Evolutionary conservation across 2,888 invertebrate genomes (phyloP).

Genomic region (Leptopterna dolabrata): DNA sequence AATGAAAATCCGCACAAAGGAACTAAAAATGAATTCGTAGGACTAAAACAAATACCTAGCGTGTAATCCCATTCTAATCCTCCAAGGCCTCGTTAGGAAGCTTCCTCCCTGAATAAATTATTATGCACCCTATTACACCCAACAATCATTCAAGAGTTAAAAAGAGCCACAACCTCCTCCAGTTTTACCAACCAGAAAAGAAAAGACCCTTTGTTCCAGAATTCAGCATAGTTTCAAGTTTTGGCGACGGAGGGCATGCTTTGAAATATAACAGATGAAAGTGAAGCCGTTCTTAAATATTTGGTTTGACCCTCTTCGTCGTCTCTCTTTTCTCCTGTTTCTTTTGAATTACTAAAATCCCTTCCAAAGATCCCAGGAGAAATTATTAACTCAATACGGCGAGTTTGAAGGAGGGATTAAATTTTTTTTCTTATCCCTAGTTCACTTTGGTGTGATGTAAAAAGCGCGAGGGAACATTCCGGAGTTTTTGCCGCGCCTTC

Average conservation of each 20-base stretch:
- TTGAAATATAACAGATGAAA: conserved; percentile 9
- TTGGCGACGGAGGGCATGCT: not conserved
- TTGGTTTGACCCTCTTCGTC: not conserved
- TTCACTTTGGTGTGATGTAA: not conserved
- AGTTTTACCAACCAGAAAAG: not conserved
- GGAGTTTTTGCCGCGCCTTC: not conserved
- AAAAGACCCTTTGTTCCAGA: not conserved
- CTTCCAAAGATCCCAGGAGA: not conserved
- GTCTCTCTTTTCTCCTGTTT: not conserved
- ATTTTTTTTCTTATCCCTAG: not conserved
- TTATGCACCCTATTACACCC: not conserved
- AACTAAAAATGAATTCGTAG: not conserved
- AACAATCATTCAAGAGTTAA: not conserved
- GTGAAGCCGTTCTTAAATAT: not conserved
- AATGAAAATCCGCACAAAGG: not conserved
- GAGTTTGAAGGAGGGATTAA: not conserved
- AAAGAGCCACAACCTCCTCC: not conserved
- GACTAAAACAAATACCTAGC: not conserved
- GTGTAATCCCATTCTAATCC: not conserved
- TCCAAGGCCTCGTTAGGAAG: not conserved
- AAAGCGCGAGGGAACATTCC: not conserved
- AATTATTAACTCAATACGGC: not conserved
- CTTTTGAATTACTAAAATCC: not conserved
- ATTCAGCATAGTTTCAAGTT: not conserved
- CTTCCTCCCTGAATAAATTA: not conserved